Base-by-base conservation (phyloP, 2,888 invertebrate species). In the Pteria penguin region DNA sequence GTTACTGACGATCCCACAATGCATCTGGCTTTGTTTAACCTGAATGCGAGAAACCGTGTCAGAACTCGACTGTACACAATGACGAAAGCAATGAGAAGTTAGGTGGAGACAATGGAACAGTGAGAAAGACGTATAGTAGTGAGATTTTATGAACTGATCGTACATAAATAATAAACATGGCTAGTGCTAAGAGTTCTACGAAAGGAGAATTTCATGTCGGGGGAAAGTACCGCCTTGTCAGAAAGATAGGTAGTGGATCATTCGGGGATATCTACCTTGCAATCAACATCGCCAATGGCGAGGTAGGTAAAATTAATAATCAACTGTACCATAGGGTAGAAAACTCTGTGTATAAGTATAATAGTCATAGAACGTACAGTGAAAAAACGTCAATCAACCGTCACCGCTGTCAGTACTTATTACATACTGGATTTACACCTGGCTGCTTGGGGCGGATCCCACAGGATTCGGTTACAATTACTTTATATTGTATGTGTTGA, bases 231-330 rank as follows among this genome's bases (percentile, higher is more conserved):
- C 86, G 89, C 77, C 86, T 92, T 65, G 89, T 92, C 18, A 81
- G 92, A 73, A 92, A 92, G 82, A 92, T 92, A 69, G 92, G 92
- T 67, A 91, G 91, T 85, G 92, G 92, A 36, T 92, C 91, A 3
- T 92, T 92, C 82, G 92, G 92, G 52, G 92, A 92, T 80, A 92
- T 92, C 75, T 92, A 91, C 80, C 83, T 92, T 60, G 90, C 91
- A 29, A 90, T 92, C 67, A 91, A 91, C 81, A 87, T 89, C 60
- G 82, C 89, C 18, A 91, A 88, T 83, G 91, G 91, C 72, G 91
- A 91, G 88, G 91, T 91, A 76, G 74, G 88, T 67, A 61, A 4
- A n/a, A 8, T 55, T 18, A n/a, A n/a, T n/a, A n/a, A n/a, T n/a
- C n/a, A n/a, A n/a, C n/a, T n/a, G n/a, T n/a, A 55, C 4, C 55